Evolutionary conservation across 2,797 vertebrate genomes (phyloP).

Genomic region (Manis crassicaudata): DNA sequence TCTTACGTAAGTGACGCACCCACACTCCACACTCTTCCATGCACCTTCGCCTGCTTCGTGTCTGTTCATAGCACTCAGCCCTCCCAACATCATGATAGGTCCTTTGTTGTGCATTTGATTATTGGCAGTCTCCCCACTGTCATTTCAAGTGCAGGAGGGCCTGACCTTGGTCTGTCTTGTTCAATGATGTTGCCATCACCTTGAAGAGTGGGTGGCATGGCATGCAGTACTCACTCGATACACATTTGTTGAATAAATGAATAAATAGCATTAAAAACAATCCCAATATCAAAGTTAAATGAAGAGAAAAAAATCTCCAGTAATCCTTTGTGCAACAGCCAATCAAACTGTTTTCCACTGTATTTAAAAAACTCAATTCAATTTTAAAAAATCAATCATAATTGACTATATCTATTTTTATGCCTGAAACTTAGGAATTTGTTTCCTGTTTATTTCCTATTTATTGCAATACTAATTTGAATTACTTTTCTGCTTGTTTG

Average conservation of each 20-base stretch:
- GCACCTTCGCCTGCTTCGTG: not conserved
- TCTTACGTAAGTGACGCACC: not conserved
- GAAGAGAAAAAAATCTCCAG: not conserved
- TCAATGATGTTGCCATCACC: not conserved
- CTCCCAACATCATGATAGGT: not conserved
- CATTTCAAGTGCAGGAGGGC: not conserved
- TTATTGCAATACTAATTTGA: conserved; percentile 31
- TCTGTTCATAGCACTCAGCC: not conserved
- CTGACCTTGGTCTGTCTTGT: not conserved
- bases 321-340: not conserved
- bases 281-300: conserved; percentile 13
- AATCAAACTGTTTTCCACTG: not conserved
- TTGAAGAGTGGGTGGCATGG: not conserved
- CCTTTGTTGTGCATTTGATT: not conserved
- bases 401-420: not conserved
- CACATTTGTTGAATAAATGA: not conserved
- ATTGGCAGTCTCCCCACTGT: not conserved
- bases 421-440: not conserved
- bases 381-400: conserved; percentile 5
- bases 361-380: not conserved
- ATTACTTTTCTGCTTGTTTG: conserved; percentile 51
- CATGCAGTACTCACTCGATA: not conserved
- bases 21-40: not conserved
- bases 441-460: not conserved
- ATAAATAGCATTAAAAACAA: conserved; percentile 16